Evolutionary conservation across 2,113 vertebrate species (phyloP), one percentile per base, ranked within the genome.

Genomic region (Felis chaus): DNA sequence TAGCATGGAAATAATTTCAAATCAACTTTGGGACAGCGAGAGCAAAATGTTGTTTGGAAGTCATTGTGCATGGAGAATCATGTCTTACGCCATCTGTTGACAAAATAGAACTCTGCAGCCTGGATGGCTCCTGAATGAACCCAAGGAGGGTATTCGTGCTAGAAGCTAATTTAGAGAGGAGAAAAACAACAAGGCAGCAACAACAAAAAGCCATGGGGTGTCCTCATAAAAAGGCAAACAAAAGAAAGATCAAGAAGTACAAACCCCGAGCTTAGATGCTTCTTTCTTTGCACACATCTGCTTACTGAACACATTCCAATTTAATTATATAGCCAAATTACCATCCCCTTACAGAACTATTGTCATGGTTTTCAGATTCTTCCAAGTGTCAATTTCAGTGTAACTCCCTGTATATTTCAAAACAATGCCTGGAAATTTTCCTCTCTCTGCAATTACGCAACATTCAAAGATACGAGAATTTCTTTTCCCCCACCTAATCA

Each of bases 261-360:
- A 97, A 96, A 95, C 96, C 87, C 87, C 5, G 96, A 96, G 97
- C 96, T 97, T 92, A 95, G 90, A 65, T 98, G 97, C 93, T 92
- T 97, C 95, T 98, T 98, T 98, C 99, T 99, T 98, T 98, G 93
- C 92, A 96, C 98, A 98, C 98, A 99, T 99, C 99, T 99, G 99
- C 96, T 98, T 97, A 97, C 97, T 97, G 97, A 98, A 98, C n/a
- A 74, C 98, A 98, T 98, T 98, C 91, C 97, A 96, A 98, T 98
- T 99, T 98, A 98, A 98, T 98, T 98, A 98, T 97, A 97, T 85
- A 98, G 98, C 94, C 97, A 98, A 98, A 99, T 98, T 98, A 96
- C 96, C 55, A 8, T 97, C 96, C 88, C 93, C 93, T 97, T 95
- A 90, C 93, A 96, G 50, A 98, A 97, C 29, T 92, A 19, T 96